Percentiles rank a stretch among this genome's conserved stretches.
Evolutionary conservation across 2,113 vertebrate genomes (phyloP).

Genomic region (Gobiocypris rarus): DNA sequence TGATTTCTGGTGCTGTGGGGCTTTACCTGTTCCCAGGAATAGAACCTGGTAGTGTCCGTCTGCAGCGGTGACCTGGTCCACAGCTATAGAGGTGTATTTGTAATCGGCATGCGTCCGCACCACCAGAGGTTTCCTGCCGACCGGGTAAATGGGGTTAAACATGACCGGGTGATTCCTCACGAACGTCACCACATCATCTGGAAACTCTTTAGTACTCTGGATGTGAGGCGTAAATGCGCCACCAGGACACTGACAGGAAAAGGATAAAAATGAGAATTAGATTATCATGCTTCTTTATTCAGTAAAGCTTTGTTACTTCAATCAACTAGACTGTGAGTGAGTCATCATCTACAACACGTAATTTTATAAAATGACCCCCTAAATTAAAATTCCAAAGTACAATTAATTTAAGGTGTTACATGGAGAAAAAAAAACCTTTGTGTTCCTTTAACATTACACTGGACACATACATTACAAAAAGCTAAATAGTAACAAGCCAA

Average conservation of each 20-base stretch:
- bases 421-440: neutral
- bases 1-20: neutral
- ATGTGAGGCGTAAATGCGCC: slow-evolving; percentile 96
- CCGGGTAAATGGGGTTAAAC: slow-evolving; percentile 94
- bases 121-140: slow-evolving; percentile 87
- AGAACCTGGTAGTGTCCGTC: slow-evolving; percentile 94
- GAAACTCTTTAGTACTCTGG: slow-evolving; percentile 93
- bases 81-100: slow-evolving; percentile 92
- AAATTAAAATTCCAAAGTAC: neutral
- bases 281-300: neutral
- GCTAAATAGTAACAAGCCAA: too few species aligned
- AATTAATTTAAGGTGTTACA: neutral
- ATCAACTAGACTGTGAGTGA: neutral
- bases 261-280: neutral
- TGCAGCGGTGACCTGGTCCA: slow-evolving; percentile 90
- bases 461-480: neutral
- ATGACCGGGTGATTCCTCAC: slow-evolving; percentile 96
- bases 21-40: slow-evolving; percentile 93
- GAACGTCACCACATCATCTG: slow-evolving; percentile 96
- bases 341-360: too few species aligned
- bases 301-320: neutral
- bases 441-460: neutral
- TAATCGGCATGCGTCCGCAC: slow-evolving; percentile 91
- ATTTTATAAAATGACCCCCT: neutral
- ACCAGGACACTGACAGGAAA: slow-evolving; percentile 85